A percentile compares a stretch with the other conserved stretches of the same genome.
Conservation (phyloP, 2,797 vertebrate genomes). For the Chaetodon trifasciatus region DNA sequence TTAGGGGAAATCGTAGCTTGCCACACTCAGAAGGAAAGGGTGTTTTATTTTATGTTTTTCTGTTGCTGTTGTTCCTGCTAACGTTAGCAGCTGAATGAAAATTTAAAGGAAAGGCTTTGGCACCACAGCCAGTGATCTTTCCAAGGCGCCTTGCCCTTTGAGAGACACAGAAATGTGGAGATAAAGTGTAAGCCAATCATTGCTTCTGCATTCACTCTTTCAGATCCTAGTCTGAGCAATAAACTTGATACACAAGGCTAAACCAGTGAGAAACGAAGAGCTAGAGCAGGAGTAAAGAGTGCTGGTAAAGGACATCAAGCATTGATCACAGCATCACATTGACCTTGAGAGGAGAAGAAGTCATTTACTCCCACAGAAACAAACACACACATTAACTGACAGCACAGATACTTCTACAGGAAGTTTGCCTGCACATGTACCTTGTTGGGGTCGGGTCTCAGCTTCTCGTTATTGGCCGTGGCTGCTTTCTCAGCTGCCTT, state of each 20-base stretch:
- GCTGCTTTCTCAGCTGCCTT: conserved; percentile 97
- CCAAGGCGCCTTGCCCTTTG: conserved; percentile 77
- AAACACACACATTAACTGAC: conserved; percentile 75
- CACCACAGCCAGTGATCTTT: conserved; percentile 75
- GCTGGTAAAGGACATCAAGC: conserved; percentile 77
- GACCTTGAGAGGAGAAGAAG: conserved; percentile 81
- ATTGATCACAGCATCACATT: conserved; percentile 81
- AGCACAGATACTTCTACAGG: conserved; percentile 63
- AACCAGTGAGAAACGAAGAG: conserved; percentile 73
- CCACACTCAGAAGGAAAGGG: conserved; percentile 85
- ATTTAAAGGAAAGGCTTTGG: conserved; percentile 79
- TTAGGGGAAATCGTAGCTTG: conserved; percentile 84
- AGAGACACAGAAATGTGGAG: conserved; percentile 82
- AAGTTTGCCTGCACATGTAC: conserved; percentile 77
- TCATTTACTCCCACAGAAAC: conserved; percentile 76
- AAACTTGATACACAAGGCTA: conserved; percentile 71
- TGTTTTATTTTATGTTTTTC: conserved; percentile 70
- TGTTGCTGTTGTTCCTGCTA: conserved; percentile 78
- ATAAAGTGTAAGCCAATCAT: conserved; percentile 77
- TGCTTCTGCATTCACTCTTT: conserved; percentile 78
- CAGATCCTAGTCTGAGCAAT: conserved; percentile 67
- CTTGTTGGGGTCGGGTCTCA: conserved; percentile 96
- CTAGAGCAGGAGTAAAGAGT: conserved; percentile 76
- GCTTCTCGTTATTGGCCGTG: conserved; percentile 95
- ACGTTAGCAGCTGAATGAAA: conserved; percentile 78